Base-by-base conservation (phyloP, 2,113 vertebrate genomes). In the Rhinoderma darwinii region DNA sequence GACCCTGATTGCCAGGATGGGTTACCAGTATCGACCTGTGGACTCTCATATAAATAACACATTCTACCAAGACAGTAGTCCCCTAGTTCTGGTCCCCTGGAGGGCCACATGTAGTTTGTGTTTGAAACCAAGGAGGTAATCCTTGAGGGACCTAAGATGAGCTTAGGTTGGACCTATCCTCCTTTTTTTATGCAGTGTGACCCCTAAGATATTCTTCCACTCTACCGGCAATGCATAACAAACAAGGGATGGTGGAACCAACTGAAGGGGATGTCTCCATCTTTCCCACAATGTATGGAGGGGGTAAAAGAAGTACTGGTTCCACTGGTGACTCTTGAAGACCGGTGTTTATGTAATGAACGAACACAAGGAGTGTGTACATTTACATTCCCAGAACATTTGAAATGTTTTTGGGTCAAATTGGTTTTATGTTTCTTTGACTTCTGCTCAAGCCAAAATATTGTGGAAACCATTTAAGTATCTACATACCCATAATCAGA, bases 401-500 rank as follows among this genome's bases (percentile, higher is more conserved):
- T 5, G 15, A 35, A 32, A 32, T 32, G 4, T 66, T 32, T 35
- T 63, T 32, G 30, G 63, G 63, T 32, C 8, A 32, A 18, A 22
- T 37, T 37, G 63, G 66, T 70, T 70, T 72, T 0, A 3, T 25
- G 8, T 39, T 41, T 39, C 68, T 72, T 22, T 37, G 9, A 3
- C 37, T 25, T 72, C 35, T 10, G 17, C 68, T 41, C 5, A 10
- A 72, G 37, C 68, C 35, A 72, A 72, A 72, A 72, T 20, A 18
- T 41, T 72, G 68, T 11, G 68, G 37, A 72, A 72, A 72, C 35
- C 35, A 25, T 41, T 1, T 72, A 39, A 39, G 37, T 72, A 20
- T 39, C 68, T 41, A 72, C 68, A 41, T 72, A 72, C 68, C 68
- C 68, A 72, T 72, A 72, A 72, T 72, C 7, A 72, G 37, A 72